phyloP scores from a whole-genome alignment of 2,888 invertebrate genomes.

The Urechis unicinctus region DNA sequence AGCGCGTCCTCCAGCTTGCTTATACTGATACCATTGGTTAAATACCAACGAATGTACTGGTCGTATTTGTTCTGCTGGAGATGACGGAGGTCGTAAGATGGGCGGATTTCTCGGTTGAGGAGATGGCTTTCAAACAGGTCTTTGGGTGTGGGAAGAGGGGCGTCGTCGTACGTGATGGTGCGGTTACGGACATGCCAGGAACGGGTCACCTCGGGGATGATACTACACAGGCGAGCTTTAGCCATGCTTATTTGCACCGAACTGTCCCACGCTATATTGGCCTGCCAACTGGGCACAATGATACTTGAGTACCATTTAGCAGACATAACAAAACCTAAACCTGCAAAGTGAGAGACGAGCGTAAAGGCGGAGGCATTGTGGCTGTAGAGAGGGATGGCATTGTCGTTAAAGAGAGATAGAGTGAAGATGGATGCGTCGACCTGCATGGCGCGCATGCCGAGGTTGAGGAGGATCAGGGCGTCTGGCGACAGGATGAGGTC shows the following conservation, averaged over 20 bases:
- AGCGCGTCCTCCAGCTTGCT: too few species aligned
- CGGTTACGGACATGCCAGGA: too few species aligned
- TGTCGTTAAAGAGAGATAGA: slow-evolving; percentile 1
- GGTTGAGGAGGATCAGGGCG: neutral
- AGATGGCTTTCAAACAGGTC: too few species aligned
- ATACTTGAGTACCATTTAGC: neutral
- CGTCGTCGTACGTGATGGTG: too few species aligned
- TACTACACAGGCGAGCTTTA: too few species aligned
- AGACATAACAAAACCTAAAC: slow-evolving; percentile 1
- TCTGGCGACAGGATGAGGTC: slow-evolving; percentile 2
- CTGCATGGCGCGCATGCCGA: neutral
- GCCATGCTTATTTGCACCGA: neutral
- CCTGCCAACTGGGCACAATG: neutral
- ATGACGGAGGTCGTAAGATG: too few species aligned
- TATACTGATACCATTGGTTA: too few species aligned
- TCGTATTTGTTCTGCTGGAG: too few species aligned
- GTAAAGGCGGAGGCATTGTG: neutral
- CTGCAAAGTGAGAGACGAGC: neutral
- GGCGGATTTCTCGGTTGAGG: too few species aligned
- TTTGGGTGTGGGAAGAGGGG: too few species aligned
- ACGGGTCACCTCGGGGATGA: too few species aligned
- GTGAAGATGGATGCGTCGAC: neutral
- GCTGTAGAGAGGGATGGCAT: neutral
- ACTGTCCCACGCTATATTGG: neutral
- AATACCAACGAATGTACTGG: too few species aligned